Percentiles rank a stretch among this genome's conserved stretches.
Evolutionary conservation across 2,113 vertebrate species (phyloP).

Genomic region (Tupaia chinensis): DNA sequence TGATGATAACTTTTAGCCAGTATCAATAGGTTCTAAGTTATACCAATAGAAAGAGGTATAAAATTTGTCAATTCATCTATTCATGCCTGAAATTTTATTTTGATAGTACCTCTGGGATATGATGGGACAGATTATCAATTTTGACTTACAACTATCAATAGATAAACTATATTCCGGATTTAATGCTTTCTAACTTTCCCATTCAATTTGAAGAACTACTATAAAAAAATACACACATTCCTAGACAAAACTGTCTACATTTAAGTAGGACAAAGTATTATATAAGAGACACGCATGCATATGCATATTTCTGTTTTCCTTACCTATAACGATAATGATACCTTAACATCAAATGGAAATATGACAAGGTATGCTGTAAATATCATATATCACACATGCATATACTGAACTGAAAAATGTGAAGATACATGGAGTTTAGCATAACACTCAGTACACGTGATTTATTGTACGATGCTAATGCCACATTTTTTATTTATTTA

Average conservation of each 20-base stretch:
- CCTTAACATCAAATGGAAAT: neutral
- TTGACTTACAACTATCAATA: conserved; percentile 33
- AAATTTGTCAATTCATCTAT: conserved; percentile 63
- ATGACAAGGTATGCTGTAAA: neutral
- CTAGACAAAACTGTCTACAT: conserved; percentile 20
- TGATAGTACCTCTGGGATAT: conserved; percentile 16
- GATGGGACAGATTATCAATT: conserved; percentile 20
- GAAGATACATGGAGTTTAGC: neutral
- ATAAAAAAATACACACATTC: neutral
- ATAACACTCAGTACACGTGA: neutral
- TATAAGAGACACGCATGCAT: neutral
- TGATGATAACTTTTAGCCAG: conserved; percentile 76
- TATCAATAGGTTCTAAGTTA: conserved; percentile 59
- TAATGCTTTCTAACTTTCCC: conserved; percentile 37
- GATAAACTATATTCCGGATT: neutral
- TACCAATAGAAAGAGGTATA: conserved; percentile 48
- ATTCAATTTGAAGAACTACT: conserved; percentile 6
- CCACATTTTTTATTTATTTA: conserved; percentile 36
- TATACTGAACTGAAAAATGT: conserved; percentile 13
- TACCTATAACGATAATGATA: neutral
- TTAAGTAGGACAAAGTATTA: neutral
- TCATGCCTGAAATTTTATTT: conserved; percentile 60
- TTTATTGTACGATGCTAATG: neutral
- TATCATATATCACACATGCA: neutral
- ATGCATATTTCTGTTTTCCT: neutral